phyloP scores from a whole-genome alignment of 2,113 vertebrate genomes.

The Nycticebus coucang region DNA sequence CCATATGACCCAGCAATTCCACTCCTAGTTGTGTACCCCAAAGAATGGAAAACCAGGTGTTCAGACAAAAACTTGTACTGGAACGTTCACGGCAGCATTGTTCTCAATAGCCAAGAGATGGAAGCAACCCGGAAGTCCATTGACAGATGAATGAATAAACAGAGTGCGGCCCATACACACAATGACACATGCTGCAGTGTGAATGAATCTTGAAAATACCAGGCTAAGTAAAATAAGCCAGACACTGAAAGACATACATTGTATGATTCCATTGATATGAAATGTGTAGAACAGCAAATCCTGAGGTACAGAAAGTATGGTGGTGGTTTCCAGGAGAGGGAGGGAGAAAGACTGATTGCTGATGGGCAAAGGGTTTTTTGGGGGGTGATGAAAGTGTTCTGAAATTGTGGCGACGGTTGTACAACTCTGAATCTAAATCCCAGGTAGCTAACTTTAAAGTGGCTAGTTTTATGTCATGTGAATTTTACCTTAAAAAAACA shows the following conservation, averaged over 20 bases:
- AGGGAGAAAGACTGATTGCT: neutral
- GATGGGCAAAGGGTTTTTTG: neutral
- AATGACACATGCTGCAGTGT: accelerated
- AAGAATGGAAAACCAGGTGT: constrained; percentile 17
- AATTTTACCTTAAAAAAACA: neutral
- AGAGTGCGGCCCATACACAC: no score
- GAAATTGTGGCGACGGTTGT: no score
- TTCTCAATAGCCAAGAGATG: neutral
- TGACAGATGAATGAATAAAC: neutral
- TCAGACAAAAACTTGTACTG: neutral
- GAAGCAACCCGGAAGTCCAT: neutral
- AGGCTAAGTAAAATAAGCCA: no score
- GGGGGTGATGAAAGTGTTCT: neutral
- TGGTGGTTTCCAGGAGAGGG: neutral
- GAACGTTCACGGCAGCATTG: neutral
- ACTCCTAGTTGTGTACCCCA: neutral
- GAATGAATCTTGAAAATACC: neutral
- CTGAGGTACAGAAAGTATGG: neutral
- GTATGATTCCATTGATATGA: no score
- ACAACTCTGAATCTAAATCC: neutral
- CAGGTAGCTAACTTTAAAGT: neutral
- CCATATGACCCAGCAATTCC: neutral
- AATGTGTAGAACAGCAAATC: no score
- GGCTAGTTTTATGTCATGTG: neutral
- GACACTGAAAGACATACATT: neutral